phyloP scores from a whole-genome alignment of 1,140 invertebrate species.

The Tetragnatha versicolor region DNA sequence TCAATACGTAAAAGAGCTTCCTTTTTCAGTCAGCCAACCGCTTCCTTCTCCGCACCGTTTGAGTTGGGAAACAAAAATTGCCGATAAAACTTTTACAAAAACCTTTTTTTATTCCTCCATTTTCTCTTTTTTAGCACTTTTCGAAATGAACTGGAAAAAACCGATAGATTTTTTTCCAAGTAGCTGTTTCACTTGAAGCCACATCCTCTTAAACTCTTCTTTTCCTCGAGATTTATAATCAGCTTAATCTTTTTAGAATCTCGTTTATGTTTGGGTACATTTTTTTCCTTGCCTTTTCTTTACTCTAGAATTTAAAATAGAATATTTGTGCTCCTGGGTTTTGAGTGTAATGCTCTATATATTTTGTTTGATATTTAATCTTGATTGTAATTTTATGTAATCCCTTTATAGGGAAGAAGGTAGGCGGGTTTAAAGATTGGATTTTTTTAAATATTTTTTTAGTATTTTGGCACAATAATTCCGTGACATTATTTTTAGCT shows the following conservation, averaged over 20 bases:
- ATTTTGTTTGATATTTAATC: background rate
- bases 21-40: too few relatives aligned
- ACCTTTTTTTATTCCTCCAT: background rate
- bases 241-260: background rate
- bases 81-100: background rate
- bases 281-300: slow-evolving; percentile 7
- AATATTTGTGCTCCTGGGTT: background rate
- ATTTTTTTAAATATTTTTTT: too few relatives aligned
- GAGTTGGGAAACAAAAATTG: background rate
- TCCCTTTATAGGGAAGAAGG: too few relatives aligned
- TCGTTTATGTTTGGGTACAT: background rate
- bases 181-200: background rate
- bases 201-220: too few relatives aligned
- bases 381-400: too few relatives aligned
- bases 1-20: too few relatives aligned
- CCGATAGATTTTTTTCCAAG: background rate
- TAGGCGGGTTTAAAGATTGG: too few relatives aligned
- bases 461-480: too few relatives aligned
- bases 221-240: background rate
- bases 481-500: too few relatives aligned
- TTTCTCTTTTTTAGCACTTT: slow-evolving; percentile 10
- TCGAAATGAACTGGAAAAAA: slow-evolving; percentile 17
- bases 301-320: too few relatives aligned
- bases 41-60: too few relatives aligned
- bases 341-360: background rate